A percentile compares a stretch with the other conserved stretches of the same genome.
phyloP scores from a whole-genome alignment of 2,113 vertebrate species.

The Brachirus orientalis region DNA sequence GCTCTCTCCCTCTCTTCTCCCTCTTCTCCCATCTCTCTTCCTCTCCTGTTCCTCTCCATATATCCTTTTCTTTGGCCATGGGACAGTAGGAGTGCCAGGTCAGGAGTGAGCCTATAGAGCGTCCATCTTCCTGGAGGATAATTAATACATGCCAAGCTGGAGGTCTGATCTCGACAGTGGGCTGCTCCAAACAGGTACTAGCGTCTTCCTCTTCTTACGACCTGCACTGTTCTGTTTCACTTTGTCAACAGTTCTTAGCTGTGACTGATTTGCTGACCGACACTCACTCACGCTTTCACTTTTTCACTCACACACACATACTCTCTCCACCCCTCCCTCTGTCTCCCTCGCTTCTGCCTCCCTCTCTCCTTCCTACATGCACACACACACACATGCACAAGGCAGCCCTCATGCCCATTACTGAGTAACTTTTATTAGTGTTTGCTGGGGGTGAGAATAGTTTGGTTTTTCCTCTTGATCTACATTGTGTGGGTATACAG shows the following conservation, averaged over 20 bases:
- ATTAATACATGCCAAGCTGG: slow-evolving; percentile 68
- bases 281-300: slow-evolving; percentile 62
- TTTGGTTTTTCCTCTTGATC: slow-evolving; percentile 51
- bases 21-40: slow-evolving; percentile 46
- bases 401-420: slow-evolving; percentile 41
- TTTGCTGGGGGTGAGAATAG: slow-evolving; percentile 62
- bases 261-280: slow-evolving; percentile 74
- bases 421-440: slow-evolving; percentile 73
- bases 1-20: slow-evolving; percentile 55
- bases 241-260: slow-evolving; percentile 62
- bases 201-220: slow-evolving; percentile 56
- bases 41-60: slow-evolving; percentile 58
- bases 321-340: slow-evolving; percentile 8
- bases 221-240: slow-evolving; percentile 50
- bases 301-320: slow-evolving; percentile 35
- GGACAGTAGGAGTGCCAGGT: slow-evolving; percentile 71
- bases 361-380: slow-evolving; percentile 13
- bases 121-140: slow-evolving; percentile 77
- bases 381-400: slow-evolving; percentile 17
- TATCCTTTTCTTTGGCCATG: slow-evolving; percentile 69
- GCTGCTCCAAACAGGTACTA: slow-evolving; percentile 76
- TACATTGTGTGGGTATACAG: slow-evolving; percentile 74
- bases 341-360: slow-evolving; percentile 18
- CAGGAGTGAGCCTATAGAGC: slow-evolving; percentile 61
- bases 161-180: slow-evolving; percentile 49